Evolutionary conservation across 2,113 vertebrate genomes (phyloP).

Genomic region (Etheostoma cragini): DNA sequence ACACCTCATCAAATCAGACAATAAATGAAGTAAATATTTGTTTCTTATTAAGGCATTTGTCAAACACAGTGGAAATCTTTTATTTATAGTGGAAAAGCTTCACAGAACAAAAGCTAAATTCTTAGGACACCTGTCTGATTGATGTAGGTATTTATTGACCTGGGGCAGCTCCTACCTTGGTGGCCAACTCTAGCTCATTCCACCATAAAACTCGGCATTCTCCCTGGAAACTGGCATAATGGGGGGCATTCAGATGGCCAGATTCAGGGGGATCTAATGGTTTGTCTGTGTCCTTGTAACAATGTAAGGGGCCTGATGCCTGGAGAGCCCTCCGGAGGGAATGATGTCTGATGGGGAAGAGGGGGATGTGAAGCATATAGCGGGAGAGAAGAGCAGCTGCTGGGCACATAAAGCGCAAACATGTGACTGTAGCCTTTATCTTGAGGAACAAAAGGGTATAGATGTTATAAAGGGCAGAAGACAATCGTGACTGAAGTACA

Average conservation of each 20-base stretch:
- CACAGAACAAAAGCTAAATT: conserved; percentile 43
- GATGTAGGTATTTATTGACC: conserved; percentile 56
- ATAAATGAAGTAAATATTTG: conserved; percentile 37
- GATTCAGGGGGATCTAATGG: conserved; percentile 88
- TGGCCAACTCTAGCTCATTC: conserved; percentile 60
- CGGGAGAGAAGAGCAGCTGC: conserved; percentile 81
- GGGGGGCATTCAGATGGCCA: conserved; percentile 85
- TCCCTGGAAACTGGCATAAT: conserved; percentile 79
- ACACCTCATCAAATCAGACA: conserved; percentile 42
- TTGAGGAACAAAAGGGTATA: conserved; percentile 79
- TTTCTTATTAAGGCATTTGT: conserved; percentile 52
- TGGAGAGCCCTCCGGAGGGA: conserved; percentile 66
- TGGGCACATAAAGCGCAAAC: conserved; percentile 75
- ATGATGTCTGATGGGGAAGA: conserved; percentile 54
- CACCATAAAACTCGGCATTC: conserved; percentile 55
- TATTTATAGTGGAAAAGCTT: conserved; percentile 14
- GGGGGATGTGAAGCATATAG: conserved; percentile 62
- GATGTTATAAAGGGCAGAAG: conserved; percentile 80
- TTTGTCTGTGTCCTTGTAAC: conserved; percentile 90
- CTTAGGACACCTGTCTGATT: conserved; percentile 62
- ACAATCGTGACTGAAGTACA: conserved; percentile 79
- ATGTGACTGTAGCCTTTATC: conserved; percentile 86
- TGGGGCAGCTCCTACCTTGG: conserved; percentile 52
- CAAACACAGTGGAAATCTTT: conserved; percentile 13
- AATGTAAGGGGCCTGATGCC: conserved; percentile 84